Base-by-base conservation (phyloP, 2,797 vertebrate species). In the Malurus leucopterus region DNA sequence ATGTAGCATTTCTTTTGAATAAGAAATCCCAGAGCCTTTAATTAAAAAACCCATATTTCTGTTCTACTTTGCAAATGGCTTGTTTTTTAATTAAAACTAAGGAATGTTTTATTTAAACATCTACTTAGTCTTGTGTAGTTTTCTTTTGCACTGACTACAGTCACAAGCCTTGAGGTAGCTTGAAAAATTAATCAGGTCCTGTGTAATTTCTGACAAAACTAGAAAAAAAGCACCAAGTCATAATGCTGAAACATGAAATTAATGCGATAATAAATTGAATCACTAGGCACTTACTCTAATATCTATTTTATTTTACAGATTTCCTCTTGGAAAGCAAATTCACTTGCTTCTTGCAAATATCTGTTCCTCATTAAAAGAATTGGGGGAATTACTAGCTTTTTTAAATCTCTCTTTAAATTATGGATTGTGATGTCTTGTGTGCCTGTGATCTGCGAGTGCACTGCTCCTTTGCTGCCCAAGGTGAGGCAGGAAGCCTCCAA, bases 311-410 rank as follows among this genome's bases (percentile, higher is more conserved):
- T 67, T 93, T 89, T 65, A 88, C 62, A 98, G 96, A 78, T 97
- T 97, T 91, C 95, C 98, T 91, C 97, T 96, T 94, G 96, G 96
- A 97, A 98, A 98, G 97, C 87, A 95, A 96, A 98, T 98, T 96
- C 75, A 26, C 59, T 94, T 86, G 72, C 87, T 98, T 90, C 97
- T 97, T 77, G 98, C 97, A 96, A 98, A 97, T 95, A 97, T 93
- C 40, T 98, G 98, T 95, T 96, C 97, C 89, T 97, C 97, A 90
- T 95, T 98, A 92, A 97, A 96, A 96, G 96, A 96, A 87, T 94
- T 98, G 86, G 96, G 93, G 61, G 96, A 98, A 94, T 96, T 97
- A 96, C 96, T 92, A 98, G 97, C 72, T 95, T 89, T 92, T 50
- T 84, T 63, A 84, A 73, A 81, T 54, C 32, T 72, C 23, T 32